phyloP scores from a whole-genome alignment of 2,113 vertebrate species.

The Scomber colias region DNA sequence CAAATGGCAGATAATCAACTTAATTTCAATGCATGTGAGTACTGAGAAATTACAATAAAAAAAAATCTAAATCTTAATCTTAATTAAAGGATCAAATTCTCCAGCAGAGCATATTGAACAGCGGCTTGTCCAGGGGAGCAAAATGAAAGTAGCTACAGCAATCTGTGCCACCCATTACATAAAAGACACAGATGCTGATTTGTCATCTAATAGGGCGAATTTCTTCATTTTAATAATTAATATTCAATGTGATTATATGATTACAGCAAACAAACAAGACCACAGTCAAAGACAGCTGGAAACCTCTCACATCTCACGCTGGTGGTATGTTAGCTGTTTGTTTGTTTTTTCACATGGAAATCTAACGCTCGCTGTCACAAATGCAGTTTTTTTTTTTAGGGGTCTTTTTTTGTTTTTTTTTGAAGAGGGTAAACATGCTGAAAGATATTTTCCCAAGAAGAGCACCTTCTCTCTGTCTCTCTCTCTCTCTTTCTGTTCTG shows the following conservation, averaged over 20 bases:
- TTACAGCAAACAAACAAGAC: constrained; percentile 1
- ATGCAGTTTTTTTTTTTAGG: constrained; percentile 15
- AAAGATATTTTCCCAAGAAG: constrained; percentile 38
- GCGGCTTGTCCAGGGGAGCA: background rate
- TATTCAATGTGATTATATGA: constrained; percentile 1
- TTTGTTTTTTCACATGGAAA: background rate
- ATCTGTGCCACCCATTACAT: constrained; percentile 8
- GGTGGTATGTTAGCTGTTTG: background rate
- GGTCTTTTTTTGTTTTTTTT: constrained; percentile 20
- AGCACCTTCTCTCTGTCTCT: background rate
- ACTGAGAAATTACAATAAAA: too few relatives aligned
- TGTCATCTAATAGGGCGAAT: constrained; percentile 2
- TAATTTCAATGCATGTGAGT: too few relatives aligned
- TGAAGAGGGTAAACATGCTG: constrained; percentile 28
- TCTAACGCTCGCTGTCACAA: background rate
- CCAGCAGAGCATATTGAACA: constrained; percentile 18
- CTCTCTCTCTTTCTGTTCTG: constrained; percentile 12
- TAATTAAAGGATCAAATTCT: background rate
- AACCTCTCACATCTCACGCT: constrained; percentile 1
- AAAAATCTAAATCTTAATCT: too few relatives aligned
- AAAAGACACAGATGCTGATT: background rate
- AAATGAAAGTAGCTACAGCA: constrained; percentile 33
- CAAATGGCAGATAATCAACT: too few relatives aligned
- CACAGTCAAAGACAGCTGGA: background rate
- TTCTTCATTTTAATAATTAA: constrained; percentile 7